A percentile compares a stretch with the other conserved stretches of the same genome.
Conservation (phyloP, 2,797 vertebrate genomes). For the Enteromius viviparus region DNA sequence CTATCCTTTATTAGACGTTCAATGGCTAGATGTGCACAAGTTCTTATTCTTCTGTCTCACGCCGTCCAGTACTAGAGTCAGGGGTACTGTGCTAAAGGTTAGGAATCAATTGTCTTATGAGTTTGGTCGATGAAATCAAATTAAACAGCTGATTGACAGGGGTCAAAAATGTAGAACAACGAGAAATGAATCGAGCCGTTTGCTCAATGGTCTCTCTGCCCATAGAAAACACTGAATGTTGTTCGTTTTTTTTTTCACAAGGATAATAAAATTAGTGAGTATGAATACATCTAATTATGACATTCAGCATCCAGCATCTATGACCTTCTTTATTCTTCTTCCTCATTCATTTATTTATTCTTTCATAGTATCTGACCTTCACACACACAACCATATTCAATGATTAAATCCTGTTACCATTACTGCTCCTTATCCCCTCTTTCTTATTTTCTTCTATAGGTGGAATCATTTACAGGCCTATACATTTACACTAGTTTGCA, state of each 20-base stretch:
- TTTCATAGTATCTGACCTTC: not conserved
- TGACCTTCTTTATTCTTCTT: not conserved
- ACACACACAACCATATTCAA: not conserved
- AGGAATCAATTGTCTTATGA: slow-evolving; percentile 50
- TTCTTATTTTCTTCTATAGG: not conserved
- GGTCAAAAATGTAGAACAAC: slow-evolving; percentile 10
- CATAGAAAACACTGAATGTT: slow-evolving; percentile 4
- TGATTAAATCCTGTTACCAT: not conserved
- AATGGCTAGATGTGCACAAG: slow-evolving; percentile 9
- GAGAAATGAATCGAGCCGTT: not conserved
- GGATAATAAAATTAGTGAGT: not conserved
- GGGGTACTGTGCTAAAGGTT: slow-evolving; percentile 13
- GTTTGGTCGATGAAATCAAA: slow-evolving; percentile 50
- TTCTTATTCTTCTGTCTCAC: slow-evolving; percentile 31
- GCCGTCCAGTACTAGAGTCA: slow-evolving; percentile 28
- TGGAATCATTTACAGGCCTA: not conserved
- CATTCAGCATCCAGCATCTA: not conserved
- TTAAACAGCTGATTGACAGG: slow-evolving; percentile 36
- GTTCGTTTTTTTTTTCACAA: not conserved
- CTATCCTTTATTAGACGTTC: not conserved
- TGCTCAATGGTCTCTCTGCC: not conserved
- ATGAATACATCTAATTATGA: not conserved
- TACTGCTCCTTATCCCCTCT: not conserved
- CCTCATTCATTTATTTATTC: not conserved
- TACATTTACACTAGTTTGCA: not conserved